A percentile compares a stretch with the other conserved stretches of the same genome.
These are phyloP conservation scores for Lepidurus arcticus DNA, from an alignment of 1,140 invertebrate species.

Conservation along the genomic window DNA sequence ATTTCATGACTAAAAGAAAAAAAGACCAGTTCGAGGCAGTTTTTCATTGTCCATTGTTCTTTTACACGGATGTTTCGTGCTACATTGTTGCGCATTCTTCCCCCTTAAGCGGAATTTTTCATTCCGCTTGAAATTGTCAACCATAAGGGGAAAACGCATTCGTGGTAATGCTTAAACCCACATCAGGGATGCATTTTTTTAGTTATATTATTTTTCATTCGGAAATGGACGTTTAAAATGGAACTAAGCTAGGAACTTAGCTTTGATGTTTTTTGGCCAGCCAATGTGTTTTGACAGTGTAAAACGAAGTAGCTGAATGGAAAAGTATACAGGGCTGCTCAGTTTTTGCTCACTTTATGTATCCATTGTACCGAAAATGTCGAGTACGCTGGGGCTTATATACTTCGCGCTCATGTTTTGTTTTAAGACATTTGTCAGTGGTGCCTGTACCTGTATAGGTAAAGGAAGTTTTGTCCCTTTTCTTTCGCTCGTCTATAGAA, in stretches of 20 bases:
- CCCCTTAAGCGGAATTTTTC: background rate
- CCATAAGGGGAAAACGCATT: background rate
- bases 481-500: background rate
- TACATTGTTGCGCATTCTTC: background rate
- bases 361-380: background rate
- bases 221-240: background rate
- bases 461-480: background rate
- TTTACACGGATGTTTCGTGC: background rate
- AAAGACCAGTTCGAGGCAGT: background rate
- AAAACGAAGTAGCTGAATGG: background rate
- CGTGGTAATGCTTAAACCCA: background rate
- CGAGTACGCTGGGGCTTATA: too few relatives aligned
- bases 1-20: background rate
- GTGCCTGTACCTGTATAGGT: too few relatives aligned
- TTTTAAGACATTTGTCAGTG: too few relatives aligned
- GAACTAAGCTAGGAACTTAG: background rate
- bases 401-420: too few relatives aligned
- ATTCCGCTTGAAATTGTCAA: background rate
- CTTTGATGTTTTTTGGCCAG: background rate
- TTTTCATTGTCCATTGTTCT: background rate
- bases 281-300: conserved; percentile 10
- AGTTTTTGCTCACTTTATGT: conserved; percentile 2
- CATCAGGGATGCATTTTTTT: conserved; percentile 7
- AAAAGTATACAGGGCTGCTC: conserved; percentile 21
- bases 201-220: background rate